phyloP scores from a whole-genome alignment of 2,888 invertebrate species.

The Nomada goodeniana region DNA sequence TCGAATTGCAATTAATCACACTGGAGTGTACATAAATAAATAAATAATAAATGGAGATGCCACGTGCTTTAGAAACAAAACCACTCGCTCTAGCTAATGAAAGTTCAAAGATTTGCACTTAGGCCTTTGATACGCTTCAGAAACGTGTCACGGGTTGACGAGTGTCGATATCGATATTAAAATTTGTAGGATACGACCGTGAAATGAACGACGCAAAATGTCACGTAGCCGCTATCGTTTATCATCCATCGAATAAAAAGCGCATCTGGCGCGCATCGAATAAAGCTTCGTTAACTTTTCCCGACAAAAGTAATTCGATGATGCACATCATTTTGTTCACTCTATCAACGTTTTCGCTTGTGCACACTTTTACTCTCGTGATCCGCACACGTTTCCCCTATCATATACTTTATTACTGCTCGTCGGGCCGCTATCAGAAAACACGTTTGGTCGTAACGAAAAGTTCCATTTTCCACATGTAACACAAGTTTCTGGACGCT shows the following conservation, averaged over 20 bases:
- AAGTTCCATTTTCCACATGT: slow-evolving; percentile 33
- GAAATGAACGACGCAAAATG: slow-evolving; percentile 20
- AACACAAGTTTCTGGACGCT: slow-evolving; percentile 32
- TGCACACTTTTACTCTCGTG: slow-evolving; percentile 4
- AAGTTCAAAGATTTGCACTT: slow-evolving; percentile 59
- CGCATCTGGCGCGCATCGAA: neutral
- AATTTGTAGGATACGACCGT: slow-evolving; percentile 8
- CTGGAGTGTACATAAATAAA: slow-evolving; percentile 68
- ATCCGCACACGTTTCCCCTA: slow-evolving; percentile 33
- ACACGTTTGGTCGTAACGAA: slow-evolving; percentile 46
- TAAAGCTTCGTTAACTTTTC: slow-evolving; percentile 14
- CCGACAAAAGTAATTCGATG: slow-evolving; percentile 7
- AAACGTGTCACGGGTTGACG: slow-evolving; percentile 41
- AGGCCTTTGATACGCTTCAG: slow-evolving; percentile 50
- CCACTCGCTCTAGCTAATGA: slow-evolving; percentile 53
- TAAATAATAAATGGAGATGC: slow-evolving; percentile 64
- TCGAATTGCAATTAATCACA: slow-evolving; percentile 51
- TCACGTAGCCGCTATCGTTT: slow-evolving; percentile 21
- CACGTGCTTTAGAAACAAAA: slow-evolving; percentile 53
- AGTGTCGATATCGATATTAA: slow-evolving; percentile 6
- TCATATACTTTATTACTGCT: slow-evolving; percentile 37
- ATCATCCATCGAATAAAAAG: slow-evolving; percentile 15
- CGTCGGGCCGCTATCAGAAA: slow-evolving; percentile 42
- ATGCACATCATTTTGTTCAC: neutral
- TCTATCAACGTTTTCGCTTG: neutral